Conservation (phyloP, 2,888 invertebrate genomes). For the Hylaea fasciaria region DNA sequence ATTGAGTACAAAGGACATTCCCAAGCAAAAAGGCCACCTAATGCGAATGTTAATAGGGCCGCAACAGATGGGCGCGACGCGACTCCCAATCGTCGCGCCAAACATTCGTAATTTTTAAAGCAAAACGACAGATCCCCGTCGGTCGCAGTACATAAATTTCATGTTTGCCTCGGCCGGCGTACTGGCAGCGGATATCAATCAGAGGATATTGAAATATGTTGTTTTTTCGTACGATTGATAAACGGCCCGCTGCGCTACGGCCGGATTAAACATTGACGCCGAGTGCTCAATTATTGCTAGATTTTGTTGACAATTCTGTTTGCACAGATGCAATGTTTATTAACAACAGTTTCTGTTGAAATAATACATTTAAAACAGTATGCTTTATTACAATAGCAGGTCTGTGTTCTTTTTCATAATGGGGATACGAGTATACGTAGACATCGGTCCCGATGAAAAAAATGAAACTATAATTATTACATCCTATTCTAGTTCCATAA, state of each 20-base stretch:
- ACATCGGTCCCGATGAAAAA: too few species aligned
- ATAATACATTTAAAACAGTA: too few species aligned
- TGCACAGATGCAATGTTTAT: constrained; percentile 8
- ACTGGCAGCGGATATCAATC: constrained; percentile 84
- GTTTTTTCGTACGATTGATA: constrained; percentile 83
- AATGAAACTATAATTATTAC: too few species aligned
- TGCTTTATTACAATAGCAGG: too few species aligned
- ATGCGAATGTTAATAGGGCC: constrained; percentile 76
- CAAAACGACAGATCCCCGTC: constrained; percentile 81
- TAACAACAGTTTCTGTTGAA: too few species aligned
- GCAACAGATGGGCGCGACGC: constrained; percentile 81
- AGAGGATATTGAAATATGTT: constrained; percentile 85
- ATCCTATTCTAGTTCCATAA: too few species aligned
- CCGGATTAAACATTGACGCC: constrained; percentile 80
- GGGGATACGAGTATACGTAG: too few species aligned
- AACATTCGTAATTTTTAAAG: constrained; percentile 84
- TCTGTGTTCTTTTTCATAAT: too few species aligned
- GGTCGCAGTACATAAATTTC: constrained; percentile 84
- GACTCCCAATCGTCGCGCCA: constrained; percentile 77
- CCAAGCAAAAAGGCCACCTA: constrained; percentile 52
- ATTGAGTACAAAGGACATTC: constrained; percentile 26
- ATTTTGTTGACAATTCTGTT: constrained; percentile 45
- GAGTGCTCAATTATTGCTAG: constrained; percentile 74
- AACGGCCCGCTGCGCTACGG: constrained; percentile 72
- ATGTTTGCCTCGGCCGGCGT: constrained; percentile 81